These are phyloP conservation scores for Porites cylindrica DNA, from an alignment of 92 coral and sea anemone genomes.

Conservation along the genomic window DNA sequence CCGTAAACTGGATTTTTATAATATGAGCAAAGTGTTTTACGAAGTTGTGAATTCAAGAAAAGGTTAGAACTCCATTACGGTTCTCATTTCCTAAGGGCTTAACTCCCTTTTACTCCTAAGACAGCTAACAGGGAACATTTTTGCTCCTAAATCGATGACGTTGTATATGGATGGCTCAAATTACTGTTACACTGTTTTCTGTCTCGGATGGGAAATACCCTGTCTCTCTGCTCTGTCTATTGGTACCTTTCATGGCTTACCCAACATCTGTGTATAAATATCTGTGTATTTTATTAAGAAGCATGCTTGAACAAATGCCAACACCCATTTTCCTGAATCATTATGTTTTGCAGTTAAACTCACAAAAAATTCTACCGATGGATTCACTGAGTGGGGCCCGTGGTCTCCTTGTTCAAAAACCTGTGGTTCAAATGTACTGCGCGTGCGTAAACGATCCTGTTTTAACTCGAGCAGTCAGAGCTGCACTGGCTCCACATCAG, in stretches of 20 bases:
- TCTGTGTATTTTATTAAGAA: too few species aligned
- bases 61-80: conserved; percentile 17
- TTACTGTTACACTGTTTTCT: too few species aligned
- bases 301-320: neutral
- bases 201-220: too few species aligned
- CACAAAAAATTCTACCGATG: conserved; percentile 46
- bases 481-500: conserved; percentile 62
- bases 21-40: conserved; percentile 17
- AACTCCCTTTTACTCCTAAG: neutral
- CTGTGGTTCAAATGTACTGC: conserved; percentile 63
- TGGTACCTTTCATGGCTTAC: too few species aligned
- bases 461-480: conserved; percentile 65
- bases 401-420: conserved; percentile 74
- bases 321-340: neutral
- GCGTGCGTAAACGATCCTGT: conserved; percentile 75
- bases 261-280: too few species aligned
- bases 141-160: neutral
- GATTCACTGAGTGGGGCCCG: conserved; percentile 67
- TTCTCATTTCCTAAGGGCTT: neutral
- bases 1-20: neutral
- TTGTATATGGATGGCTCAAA: too few species aligned
- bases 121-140: neutral
- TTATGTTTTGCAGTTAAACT: neutral
- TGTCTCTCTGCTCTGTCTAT: too few species aligned
- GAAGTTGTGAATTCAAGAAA: neutral